A percentile compares a stretch with the other conserved stretches of the same genome.
Conservation (phyloP, 2,888 invertebrate genomes). For the Drosophila paramelanica region DNA sequence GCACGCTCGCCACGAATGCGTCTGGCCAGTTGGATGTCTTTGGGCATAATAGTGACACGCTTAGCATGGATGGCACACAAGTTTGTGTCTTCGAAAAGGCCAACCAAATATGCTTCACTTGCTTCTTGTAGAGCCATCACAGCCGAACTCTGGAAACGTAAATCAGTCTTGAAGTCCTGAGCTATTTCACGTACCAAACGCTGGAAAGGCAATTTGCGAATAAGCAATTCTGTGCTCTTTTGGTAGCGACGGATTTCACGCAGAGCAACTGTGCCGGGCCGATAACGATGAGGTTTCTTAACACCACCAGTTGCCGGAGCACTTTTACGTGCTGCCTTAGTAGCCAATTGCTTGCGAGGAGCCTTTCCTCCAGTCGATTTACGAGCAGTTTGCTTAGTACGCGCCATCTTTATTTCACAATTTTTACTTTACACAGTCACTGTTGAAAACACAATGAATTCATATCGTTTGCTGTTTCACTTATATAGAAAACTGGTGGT, state of each 20-base stretch:
- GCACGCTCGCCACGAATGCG: slow-evolving; percentile 98
- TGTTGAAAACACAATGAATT: slow-evolving; percentile 10
- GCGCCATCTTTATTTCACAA: slow-evolving; percentile 8
- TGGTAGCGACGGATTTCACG: slow-evolving; percentile 18
- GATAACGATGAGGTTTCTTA: slow-evolving; percentile 6
- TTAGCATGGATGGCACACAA: slow-evolving; percentile 96
- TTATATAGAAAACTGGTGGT: slow-evolving; percentile 19
- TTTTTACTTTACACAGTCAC: slow-evolving; percentile 16
- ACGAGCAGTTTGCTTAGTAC: slow-evolving; percentile 10
- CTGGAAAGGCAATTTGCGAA: slow-evolving; percentile 21
- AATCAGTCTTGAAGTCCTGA: slow-evolving; percentile 19
- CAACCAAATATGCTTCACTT: slow-evolving; percentile 23
- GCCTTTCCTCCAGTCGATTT: slow-evolving; percentile 26
- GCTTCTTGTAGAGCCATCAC: slow-evolving; percentile 28
- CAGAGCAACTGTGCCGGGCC: slow-evolving; percentile 10
- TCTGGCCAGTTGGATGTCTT: slow-evolving; percentile 97
- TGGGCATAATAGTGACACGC: slow-evolving; percentile 98
- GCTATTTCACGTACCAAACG: slow-evolving; percentile 18
- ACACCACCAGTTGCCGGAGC: slow-evolving; percentile 10
- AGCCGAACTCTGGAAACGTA: slow-evolving; percentile 22
- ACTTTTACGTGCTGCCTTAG: slow-evolving; percentile 12
- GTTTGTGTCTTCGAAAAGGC: slow-evolving; percentile 9
- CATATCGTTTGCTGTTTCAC: not conserved
- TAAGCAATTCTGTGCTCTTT: slow-evolving; percentile 16
- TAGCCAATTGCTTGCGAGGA: slow-evolving; percentile 10